Conservation (phyloP, 2,888 invertebrate species). For the Nephrotoma flavescens region DNA sequence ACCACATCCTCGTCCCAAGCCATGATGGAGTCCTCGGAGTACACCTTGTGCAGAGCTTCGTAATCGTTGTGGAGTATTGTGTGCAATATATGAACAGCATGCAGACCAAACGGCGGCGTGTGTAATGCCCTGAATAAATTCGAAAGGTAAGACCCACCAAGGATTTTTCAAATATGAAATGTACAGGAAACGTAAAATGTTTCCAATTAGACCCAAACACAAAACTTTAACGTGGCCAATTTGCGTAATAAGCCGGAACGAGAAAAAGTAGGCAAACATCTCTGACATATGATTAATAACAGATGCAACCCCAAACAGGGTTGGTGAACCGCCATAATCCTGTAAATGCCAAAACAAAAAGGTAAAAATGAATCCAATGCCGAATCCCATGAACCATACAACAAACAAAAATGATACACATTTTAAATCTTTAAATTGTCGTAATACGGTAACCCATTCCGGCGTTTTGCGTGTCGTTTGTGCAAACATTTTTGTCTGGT, state of each 20-base stretch:
- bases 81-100: slow-evolving; percentile 94
- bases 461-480: slow-evolving; percentile 82
- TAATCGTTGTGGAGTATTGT: slow-evolving; percentile 82
- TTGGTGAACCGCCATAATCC: slow-evolving; percentile 92
- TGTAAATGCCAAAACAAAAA: slow-evolving; percentile 98
- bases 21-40: slow-evolving; percentile 88
- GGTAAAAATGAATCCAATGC: slow-evolving; percentile 95
- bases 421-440: slow-evolving; percentile 78
- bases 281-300: slow-evolving; percentile 98
- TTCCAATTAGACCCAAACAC: slow-evolving; percentile 85
- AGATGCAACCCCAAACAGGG: slow-evolving; percentile 93
- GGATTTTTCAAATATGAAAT: slow-evolving; percentile 89
- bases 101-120: slow-evolving; percentile 99
- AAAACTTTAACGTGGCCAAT: slow-evolving; percentile 83
- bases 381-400: slow-evolving; percentile 99
- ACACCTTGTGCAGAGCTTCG: slow-evolving; percentile 87
- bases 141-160: slow-evolving; percentile 98
- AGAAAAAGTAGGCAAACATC: slow-evolving; percentile 96
- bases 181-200: slow-evolving; percentile 88
- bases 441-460: slow-evolving; percentile 85
- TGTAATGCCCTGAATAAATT: slow-evolving; percentile 91
- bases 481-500: slow-evolving; percentile 76
- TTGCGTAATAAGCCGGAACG: slow-evolving; percentile 84
- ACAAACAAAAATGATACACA: slow-evolving; percentile 88
- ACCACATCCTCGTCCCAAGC: slow-evolving; percentile 91